Base-by-base conservation (phyloP, 1,140 invertebrate genomes). In the Colletes gigas region DNA sequence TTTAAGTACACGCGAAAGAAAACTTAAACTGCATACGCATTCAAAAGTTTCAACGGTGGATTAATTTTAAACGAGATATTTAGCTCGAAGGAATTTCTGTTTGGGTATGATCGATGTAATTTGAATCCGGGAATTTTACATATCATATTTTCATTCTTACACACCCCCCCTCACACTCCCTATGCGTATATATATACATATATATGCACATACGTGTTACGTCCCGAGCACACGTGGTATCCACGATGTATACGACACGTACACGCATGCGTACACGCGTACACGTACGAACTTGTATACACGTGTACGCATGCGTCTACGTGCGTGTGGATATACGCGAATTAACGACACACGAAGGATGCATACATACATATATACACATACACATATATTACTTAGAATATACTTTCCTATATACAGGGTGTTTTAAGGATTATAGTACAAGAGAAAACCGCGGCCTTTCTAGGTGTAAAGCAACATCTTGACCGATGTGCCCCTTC, bases 341-440 rank as follows among this genome's bases (percentile, higher is more conserved):
- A 44, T 17, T 19, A 90, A 89, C 89, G 89, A 89, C 80, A 78
- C 67, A 73, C 81, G 81, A 83, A 66, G 60, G 50, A 83, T 69
- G 52, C 47, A n/a, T 30, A 72, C 65, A 75, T 66, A 59, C 57
- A 69, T 81, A 63, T 30, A 67, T 70, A 83, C 79, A 79, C 75
- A 83, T 44, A 57, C 30, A 78, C 63, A 69, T 21, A 60, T 63
- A 70, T 65, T 65, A 65, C 41, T 65, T 73, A 75, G 44, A 52
- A 55, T 59, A 68, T 59, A 77, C 65, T 69, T 69, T 60, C 65
- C 17, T 65, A 65, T 14, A 55, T 72, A 71, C 69, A 78, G 77
- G 77, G 77, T 78, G 77, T 78, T 78, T 72, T 63, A 70, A 78
- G 73, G 77, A 78, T 78, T 72, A 41, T 78, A 78, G 77, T 78